These are phyloP conservation scores for Drosophila ercepeae DNA, from an alignment of 1,140 invertebrate species.

Conservation along the genomic window DNA sequence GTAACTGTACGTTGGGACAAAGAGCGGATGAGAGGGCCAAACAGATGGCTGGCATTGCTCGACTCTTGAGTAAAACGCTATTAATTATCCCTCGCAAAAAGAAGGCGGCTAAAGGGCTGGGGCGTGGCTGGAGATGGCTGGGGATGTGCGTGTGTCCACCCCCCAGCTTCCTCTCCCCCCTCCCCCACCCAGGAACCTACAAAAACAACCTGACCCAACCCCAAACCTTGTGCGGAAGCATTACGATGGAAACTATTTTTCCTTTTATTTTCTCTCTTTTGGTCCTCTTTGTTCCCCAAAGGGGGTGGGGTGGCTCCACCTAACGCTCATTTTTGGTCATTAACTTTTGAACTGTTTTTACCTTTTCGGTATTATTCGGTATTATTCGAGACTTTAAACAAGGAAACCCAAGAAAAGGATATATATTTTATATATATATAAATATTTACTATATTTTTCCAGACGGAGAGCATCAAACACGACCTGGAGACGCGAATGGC, in stretches of 20 bases:
- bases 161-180: slow-evolving; percentile 11
- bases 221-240: too few relatives aligned
- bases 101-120: not conserved
- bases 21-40: slow-evolving; percentile 41
- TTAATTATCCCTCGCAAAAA: slow-evolving; percentile 65
- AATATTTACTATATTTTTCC: slow-evolving; percentile 13
- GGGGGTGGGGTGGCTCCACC: not conserved
- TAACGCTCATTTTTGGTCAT: slow-evolving; percentile 59
- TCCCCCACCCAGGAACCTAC: slow-evolving; percentile 38
- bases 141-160: slow-evolving; percentile 29
- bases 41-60: slow-evolving; percentile 78
- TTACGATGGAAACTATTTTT: slow-evolving; percentile 58
- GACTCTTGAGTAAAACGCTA: slow-evolving; percentile 78
- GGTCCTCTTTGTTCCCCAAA: slow-evolving; percentile 23
- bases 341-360: slow-evolving; percentile 74
- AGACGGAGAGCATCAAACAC: slow-evolving; percentile 83
- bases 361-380: slow-evolving; percentile 4
- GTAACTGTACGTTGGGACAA: slow-evolving; percentile 8
- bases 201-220: too few relatives aligned
- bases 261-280: slow-evolving; percentile 11
- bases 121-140: slow-evolving; percentile 8
- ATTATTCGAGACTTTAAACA: too few relatives aligned
- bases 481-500: slow-evolving; percentile 80
- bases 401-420: too few relatives aligned
- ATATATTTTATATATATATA: not conserved